Evolutionary conservation across 2,797 vertebrate genomes (phyloP).

Genomic region (Hephaestus fuliginosus): DNA sequence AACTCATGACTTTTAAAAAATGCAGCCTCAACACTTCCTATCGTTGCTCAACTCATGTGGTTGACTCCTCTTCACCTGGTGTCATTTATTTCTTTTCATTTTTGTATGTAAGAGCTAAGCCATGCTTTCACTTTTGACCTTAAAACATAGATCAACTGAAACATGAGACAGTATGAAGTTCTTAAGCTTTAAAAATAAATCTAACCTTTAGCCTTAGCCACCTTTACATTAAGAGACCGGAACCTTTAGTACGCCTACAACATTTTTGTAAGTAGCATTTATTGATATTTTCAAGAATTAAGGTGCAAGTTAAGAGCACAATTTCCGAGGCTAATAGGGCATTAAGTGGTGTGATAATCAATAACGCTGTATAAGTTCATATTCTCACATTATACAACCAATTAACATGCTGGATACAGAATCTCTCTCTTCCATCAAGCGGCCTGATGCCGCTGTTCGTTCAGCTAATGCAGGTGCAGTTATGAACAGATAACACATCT

Average conservation of each 20-base stretch:
- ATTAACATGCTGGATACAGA: constrained; percentile 38
- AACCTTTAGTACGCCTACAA: constrained; percentile 18
- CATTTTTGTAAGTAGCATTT: constrained; percentile 31
- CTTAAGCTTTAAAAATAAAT: background rate
- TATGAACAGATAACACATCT: constrained; percentile 52
- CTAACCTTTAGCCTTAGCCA: background rate
- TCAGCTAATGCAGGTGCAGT: constrained; percentile 65
- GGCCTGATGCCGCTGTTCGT: constrained; percentile 51
- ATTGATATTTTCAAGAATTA: constrained; percentile 47
- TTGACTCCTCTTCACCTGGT: background rate
- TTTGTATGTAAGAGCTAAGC: background rate
- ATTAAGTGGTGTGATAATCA: constrained; percentile 53
- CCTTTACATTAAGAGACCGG: background rate
- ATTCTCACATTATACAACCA: constrained; percentile 41
- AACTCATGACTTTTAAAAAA: constrained; percentile 1
- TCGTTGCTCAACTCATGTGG: background rate
- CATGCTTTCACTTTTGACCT: background rate
- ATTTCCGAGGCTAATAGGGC: constrained; percentile 36
- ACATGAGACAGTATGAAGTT: constrained; percentile 3
- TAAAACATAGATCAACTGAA: background rate
- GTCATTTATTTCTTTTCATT: background rate
- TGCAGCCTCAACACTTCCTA: background rate
- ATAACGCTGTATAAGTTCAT: constrained; percentile 33
- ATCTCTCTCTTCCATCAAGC: constrained; percentile 37
- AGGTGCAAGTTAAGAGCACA: constrained; percentile 27